A percentile compares a stretch with the other conserved stretches of the same genome.
These are phyloP conservation scores for Euwallacea fornicatus DNA, from an alignment of 1,140 invertebrate genomes.

Conservation along the genomic window DNA sequence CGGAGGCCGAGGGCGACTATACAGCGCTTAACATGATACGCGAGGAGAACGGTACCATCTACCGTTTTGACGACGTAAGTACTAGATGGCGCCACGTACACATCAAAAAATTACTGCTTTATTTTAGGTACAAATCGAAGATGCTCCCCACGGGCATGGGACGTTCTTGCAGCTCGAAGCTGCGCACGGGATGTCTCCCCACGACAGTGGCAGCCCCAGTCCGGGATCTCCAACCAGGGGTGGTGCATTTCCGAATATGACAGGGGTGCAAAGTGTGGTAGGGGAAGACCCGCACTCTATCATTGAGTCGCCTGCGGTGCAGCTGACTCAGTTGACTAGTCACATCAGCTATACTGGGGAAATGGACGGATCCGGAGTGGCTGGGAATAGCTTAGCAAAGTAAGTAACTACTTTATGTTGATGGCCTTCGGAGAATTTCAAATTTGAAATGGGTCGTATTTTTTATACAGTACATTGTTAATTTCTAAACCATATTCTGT, in stretches of 20 bases:
- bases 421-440: too few relatives aligned
- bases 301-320: conserved; percentile 38
- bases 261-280: conserved; percentile 1
- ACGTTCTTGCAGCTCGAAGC: conserved; percentile 47
- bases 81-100: conserved; percentile 3
- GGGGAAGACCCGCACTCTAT: conserved; percentile 28
- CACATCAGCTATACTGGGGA: conserved; percentile 50
- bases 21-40: conserved; percentile 39
- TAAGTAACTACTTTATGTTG: too few relatives aligned
- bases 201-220: conserved; percentile 45
- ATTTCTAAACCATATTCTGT: too few relatives aligned
- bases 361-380: neutral
- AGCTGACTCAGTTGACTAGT: conserved; percentile 50
- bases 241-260: conserved; percentile 29
- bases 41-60: conserved; percentile 40
- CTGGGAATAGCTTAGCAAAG: too few relatives aligned
- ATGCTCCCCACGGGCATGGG: conserved; percentile 24
- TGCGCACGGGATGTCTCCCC: conserved; percentile 39
- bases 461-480: too few relatives aligned
- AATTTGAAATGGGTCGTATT: too few relatives aligned
- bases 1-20: conserved; percentile 42
- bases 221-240: conserved; percentile 44
- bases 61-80: conserved; percentile 48
- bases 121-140: conserved; percentile 43
- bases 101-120: neutral